Evolutionary conservation across 2,888 invertebrate genomes (phyloP).

Genomic region (Chirona hameri): DNA sequence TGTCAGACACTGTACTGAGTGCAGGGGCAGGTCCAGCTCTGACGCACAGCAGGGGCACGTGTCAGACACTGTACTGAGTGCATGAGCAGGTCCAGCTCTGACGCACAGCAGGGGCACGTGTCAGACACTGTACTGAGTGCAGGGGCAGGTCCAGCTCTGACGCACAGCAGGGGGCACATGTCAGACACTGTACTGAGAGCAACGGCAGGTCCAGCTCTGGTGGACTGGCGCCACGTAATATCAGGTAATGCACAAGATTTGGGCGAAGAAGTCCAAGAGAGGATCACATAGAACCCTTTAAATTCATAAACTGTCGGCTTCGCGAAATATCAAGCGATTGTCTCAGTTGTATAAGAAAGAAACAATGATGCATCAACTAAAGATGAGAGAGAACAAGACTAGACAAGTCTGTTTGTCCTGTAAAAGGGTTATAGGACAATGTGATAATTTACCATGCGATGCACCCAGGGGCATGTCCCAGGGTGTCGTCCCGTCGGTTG

Average conservation of each 20-base stretch:
- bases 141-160: slow-evolving; percentile 57
- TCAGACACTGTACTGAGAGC: slow-evolving; percentile 83
- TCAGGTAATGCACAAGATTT: slow-evolving; percentile 97
- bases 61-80: slow-evolving; percentile 93
- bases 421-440: too few species aligned
- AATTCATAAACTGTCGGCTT: too few species aligned
- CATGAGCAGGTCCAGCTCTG: slow-evolving; percentile 57
- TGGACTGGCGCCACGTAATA: slow-evolving; percentile 54
- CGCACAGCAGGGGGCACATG: slow-evolving; percentile 72
- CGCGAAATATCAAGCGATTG: too few species aligned
- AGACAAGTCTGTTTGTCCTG: too few species aligned
- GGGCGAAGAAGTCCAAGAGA: too few species aligned
- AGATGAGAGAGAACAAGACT: too few species aligned
- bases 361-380: too few species aligned
- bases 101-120: slow-evolving; percentile 76
- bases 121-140: too few species aligned
- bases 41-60: slow-evolving; percentile 46
- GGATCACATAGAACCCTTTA: too few species aligned
- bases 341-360: too few species aligned
- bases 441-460: slow-evolving; percentile 60
- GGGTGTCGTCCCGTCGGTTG: too few species aligned
- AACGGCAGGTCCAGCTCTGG: slow-evolving; percentile 65
- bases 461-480: slow-evolving; percentile 57
- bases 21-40: too few species aligned
- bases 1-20: slow-evolving; percentile 85